phyloP scores from a whole-genome alignment of 2,113 vertebrate species.

The Sorex araneus region DNA sequence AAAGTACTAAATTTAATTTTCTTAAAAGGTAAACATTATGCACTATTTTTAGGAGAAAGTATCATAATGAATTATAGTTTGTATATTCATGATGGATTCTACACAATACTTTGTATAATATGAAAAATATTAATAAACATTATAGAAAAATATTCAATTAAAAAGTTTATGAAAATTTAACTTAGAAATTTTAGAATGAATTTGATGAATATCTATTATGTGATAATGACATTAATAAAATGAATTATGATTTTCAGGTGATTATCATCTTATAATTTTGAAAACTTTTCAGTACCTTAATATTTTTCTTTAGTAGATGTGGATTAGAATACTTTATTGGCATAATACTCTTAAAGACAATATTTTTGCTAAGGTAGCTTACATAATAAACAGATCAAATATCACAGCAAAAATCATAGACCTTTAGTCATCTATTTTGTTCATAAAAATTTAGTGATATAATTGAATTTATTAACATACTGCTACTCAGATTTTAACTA shows the following conservation, averaged over 20 bases:
- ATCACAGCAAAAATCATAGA: neutral
- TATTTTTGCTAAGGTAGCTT: too few species aligned
- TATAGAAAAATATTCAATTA: neutral
- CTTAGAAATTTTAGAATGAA: neutral
- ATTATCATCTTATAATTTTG: neutral
- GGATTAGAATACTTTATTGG: neutral
- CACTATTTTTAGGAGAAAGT: neutral
- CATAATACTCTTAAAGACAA: neutral
- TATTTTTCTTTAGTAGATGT: neutral
- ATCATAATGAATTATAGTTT: neutral
- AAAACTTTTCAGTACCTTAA: neutral
- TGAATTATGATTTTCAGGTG: neutral
- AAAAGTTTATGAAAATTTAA: neutral
- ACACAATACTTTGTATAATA: neutral
- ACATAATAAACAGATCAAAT: neutral
- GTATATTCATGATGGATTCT: conserved; percentile 18
- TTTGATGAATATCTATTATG: neutral
- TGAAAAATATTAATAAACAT: neutral
- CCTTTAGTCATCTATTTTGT: neutral
- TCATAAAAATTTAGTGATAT: neutral
- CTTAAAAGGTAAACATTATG: neutral
- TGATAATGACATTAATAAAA: neutral
- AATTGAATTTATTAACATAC: neutral
- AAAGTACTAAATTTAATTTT: neutral
- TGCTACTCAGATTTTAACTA: neutral